phyloP scores from a whole-genome alignment of 2,888 invertebrate genomes.

The Pandemis cinnamomeana region DNA sequence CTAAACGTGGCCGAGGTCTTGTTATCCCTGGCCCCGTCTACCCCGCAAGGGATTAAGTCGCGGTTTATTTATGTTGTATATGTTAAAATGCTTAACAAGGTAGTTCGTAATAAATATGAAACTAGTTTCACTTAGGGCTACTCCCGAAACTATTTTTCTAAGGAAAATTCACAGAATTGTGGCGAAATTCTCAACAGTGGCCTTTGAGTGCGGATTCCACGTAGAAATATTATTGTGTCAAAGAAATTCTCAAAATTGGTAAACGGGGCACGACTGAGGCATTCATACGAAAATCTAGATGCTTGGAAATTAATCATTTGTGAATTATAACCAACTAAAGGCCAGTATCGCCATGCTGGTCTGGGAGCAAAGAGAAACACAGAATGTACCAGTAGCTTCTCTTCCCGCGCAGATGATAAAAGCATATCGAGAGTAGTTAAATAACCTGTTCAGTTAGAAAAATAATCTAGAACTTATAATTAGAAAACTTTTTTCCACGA shows the following conservation, averaged over 20 bases:
- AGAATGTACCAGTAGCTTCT: no score
- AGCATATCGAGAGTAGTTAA: no score
- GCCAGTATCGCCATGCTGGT: no score
- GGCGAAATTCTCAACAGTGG: background rate
- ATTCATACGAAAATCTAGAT: background rate
- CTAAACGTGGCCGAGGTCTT: no score
- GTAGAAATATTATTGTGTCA: slow-evolving; percentile 15
- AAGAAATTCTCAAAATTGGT: slow-evolving; percentile 5
- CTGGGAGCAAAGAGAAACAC: no score
- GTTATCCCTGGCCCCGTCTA: no score
- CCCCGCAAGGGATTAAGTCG: no score
- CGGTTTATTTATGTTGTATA: no score
- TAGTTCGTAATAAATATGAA: no score
- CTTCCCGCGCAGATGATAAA: no score
- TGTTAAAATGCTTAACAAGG: no score
- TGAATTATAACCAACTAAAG: no score
- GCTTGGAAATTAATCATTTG: background rate
- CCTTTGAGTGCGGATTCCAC: slow-evolving; percentile 15
- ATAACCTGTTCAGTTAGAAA: slow-evolving; percentile 6
- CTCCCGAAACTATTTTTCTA: background rate
- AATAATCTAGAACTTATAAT: slow-evolving; percentile 36
- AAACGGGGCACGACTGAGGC: background rate
- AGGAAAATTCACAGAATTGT: slow-evolving; percentile 3
- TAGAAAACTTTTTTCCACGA: slow-evolving; percentile 31
- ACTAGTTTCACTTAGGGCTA: background rate